These are phyloP conservation scores for Clarias gariepinus DNA, from an alignment of 2,113 vertebrate genomes.

Conservation along the genomic window DNA sequence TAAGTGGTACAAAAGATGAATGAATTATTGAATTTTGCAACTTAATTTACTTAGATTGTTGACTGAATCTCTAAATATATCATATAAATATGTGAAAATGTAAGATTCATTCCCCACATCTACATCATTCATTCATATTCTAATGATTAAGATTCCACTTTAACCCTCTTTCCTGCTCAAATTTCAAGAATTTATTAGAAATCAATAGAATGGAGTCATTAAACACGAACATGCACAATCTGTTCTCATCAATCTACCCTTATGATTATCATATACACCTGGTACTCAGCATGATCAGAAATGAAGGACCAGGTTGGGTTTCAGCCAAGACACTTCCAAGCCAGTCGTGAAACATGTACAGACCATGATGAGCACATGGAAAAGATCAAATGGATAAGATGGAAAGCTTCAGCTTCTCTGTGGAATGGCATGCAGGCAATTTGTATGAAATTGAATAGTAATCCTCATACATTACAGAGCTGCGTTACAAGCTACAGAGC, in stretches of 20 bases:
- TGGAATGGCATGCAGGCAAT: not conserved
- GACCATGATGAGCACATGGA: conserved; percentile 10
- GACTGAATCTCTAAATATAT: too few species aligned
- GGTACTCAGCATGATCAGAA: not conserved
- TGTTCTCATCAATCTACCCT: not conserved
- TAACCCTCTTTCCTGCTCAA: not conserved
- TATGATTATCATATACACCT: conserved; percentile 16
- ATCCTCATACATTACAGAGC: not conserved
- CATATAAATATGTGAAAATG: too few species aligned
- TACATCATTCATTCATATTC: not conserved
- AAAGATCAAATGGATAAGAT: conserved; percentile 1
- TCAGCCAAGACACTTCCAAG: not conserved
- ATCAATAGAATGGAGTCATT: not conserved
- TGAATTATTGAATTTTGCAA: too few species aligned
- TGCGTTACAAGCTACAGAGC: not conserved
- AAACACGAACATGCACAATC: not conserved
- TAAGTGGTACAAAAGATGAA: too few species aligned
- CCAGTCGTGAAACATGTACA: conserved; percentile 13
- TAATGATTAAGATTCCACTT: not conserved
- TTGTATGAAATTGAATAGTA: not conserved
- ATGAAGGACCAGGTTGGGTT: not conserved
- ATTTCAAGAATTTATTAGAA: not conserved
- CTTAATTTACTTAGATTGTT: too few species aligned
- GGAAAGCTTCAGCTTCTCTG: not conserved
- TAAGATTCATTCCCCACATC: not conserved